Evolutionary conservation across 2,888 invertebrate genomes (phyloP), one percentile per base, ranked within the genome.

Genomic region (Brassicogethes aeneus): DNA sequence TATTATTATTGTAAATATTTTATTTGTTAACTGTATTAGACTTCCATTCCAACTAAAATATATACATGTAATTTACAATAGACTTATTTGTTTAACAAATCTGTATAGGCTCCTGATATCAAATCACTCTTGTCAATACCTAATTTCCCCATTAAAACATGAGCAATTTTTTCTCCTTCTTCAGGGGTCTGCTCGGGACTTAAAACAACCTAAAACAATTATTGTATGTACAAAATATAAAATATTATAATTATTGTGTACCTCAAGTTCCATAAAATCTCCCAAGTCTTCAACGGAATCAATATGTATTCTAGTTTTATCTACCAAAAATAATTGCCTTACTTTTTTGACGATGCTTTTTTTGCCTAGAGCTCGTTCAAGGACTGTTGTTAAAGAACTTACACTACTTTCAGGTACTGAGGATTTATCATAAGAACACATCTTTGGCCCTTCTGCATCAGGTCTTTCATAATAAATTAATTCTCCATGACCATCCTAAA

Each of bases 301-400:
- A 50, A 94, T 71, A 64, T 96, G 96, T 16, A 97, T 75, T 45
- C 95, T 72, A 0, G 92, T 92, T 60, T 89, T 85, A 0, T 76
- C 86, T 2, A 85, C 76, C 64, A 93, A 70, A 59, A 80, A 92
- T 3, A 96, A 70, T 47, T 76, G 72, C 3, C 96, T 67, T 33
- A 70, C 73, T 64, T 96, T 96, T 34, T 77, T 72, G 3, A 96
- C 83, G 14, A 74, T 68, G 1, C 90, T 92, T 43, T 74, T 68
- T 0, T 76, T 59, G 0, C 92, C 93, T 46, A 91, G 60, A 62
- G 79, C 71, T 69, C 73, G 59, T 47, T 68, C 55, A 67, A 90
- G 60, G 66, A 76, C 66, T 1, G 54, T 52, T 53, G 69, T 61
- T 29, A 82, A 55, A 5, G 64, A 56, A 47, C 70, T 65, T 1